Base-by-base conservation (phyloP, 1,140 invertebrate genomes). In the Hyphantria cunea region DNA sequence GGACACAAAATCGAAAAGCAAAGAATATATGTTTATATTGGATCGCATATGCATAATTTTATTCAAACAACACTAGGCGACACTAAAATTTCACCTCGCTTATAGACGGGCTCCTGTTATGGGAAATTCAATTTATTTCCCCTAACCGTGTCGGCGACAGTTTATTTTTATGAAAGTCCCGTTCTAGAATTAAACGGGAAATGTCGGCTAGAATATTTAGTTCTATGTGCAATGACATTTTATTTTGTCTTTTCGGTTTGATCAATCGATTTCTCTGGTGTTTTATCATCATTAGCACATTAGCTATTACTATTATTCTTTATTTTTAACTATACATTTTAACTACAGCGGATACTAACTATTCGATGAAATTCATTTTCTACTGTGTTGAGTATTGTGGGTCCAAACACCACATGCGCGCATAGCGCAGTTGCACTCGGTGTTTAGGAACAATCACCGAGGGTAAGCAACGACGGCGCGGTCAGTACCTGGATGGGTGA, bases 21-120 rank as follows among this genome's bases (percentile, higher is more conserved):
- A 25, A 31, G 5, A 31, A n/a, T 25, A 32, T 6, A 49, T 33
- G 47, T 49, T 49, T 33, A 7, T 49, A 48, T 31, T 31, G 47
- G 25, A 33, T 49, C 47, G 32, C 47, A 32, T 49, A 51, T 34
- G 11, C 32, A 51, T 51, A 37, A 51, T 51, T 7, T 14, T 34
- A 51, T 37, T 51, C 49, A 33, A 51, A 51, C 12, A 34, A 9
- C 11, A 31, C 49, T 37, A 37, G 34, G 34, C 34, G 34, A 37
- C 34, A 37, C 34, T 37, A 25, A 37, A 37, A 37, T 1, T 37
- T 37, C 34, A 37, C 34, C 34, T 37, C 11, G 0, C 34, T 10
- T 37, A 37, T 37, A 37, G 34, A 37, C 8, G 34, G 34, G 34
- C 8, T 2, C 8, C 11, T 37, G 34, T 37, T 37, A 37, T 37